Evolutionary conservation across 2,113 vertebrate genomes (phyloP).

Genomic region (Hepsetus odoe): DNA sequence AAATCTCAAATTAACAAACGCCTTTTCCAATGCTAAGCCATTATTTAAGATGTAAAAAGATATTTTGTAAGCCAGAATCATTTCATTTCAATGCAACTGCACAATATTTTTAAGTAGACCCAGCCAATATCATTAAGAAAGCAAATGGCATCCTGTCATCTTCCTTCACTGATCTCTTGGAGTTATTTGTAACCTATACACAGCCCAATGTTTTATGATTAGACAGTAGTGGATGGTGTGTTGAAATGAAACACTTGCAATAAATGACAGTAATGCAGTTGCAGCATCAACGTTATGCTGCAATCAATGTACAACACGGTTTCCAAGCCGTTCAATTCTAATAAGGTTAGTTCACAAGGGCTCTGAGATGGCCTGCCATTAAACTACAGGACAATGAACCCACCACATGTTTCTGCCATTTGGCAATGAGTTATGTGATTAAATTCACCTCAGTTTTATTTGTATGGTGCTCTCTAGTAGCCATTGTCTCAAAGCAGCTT

Average conservation of each 20-base stretch:
- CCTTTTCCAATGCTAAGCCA: neutral
- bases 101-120: neutral
- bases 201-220: neutral
- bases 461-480: neutral
- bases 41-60: neutral
- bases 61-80: neutral
- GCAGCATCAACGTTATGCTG: slow-evolving; percentile 50
- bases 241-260: slow-evolving; percentile 65
- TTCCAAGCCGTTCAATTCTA: slow-evolving; percentile 73
- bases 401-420: slow-evolving; percentile 38
- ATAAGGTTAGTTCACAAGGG: slow-evolving; percentile 69
- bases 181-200: neutral
- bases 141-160: neutral
- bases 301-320: slow-evolving; percentile 70
- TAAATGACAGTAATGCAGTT: slow-evolving; percentile 64
- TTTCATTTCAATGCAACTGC: neutral
- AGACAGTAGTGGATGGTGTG: slow-evolving; percentile 15
- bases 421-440: slow-evolving; percentile 41
- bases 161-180: neutral
- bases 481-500: neutral
- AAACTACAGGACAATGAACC: slow-evolving; percentile 48
- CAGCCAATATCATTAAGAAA: neutral
- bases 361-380: slow-evolving; percentile 59
- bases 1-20: too few relatives aligned
- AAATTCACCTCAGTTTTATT: neutral